A percentile compares a stretch with the other conserved stretches of the same genome.
Evolutionary conservation across 2,113 vertebrate species (phyloP).

Genomic region (Archilochus colubris): DNA sequence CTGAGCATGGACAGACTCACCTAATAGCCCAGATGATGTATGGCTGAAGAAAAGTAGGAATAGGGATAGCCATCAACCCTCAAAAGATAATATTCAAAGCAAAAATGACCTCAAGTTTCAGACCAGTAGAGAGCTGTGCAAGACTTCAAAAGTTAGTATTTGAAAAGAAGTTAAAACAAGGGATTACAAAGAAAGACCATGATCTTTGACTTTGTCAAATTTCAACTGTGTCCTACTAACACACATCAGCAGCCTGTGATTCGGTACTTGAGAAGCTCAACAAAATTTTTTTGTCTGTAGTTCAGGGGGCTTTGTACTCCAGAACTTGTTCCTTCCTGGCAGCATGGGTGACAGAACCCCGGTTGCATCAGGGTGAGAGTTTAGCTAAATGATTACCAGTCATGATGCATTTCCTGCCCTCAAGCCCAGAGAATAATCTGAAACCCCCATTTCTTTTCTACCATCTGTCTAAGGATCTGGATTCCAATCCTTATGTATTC

Average conservation of each 20-base stretch:
- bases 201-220: neutral
- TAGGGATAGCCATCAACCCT: neutral
- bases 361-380: neutral
- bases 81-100: neutral
- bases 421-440: neutral
- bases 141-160: neutral
- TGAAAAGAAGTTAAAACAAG: neutral
- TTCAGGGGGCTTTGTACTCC: neutral
- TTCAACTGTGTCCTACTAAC: neutral
- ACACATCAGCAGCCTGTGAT: neutral
- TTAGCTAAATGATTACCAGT: neutral
- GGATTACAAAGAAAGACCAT: neutral
- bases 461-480: neutral
- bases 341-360: neutral
- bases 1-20: neutral
- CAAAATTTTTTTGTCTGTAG: neutral
- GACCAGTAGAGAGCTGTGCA: neutral
- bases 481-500: neutral
- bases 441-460: neutral
- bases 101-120: neutral
- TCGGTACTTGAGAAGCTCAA: neutral
- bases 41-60: neutral
- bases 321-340: neutral
- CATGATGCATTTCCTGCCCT: neutral
- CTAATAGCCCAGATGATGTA: neutral